Conservation (phyloP, 2,888 invertebrate genomes). For the Brachypalpus laphriformis region DNA sequence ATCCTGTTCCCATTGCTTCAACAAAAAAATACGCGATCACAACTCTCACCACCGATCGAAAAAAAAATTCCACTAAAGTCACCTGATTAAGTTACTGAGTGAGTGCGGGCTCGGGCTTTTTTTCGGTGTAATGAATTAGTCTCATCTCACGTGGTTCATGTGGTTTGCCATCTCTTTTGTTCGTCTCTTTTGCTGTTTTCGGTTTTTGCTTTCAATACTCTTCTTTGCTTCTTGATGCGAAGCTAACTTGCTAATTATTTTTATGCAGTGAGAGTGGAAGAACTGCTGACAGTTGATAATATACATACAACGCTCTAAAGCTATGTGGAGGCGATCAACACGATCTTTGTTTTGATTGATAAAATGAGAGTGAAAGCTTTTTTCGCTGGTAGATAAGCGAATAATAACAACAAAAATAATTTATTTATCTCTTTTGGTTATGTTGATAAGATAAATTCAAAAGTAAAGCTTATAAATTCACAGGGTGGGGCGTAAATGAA, state of each 20-base stretch:
- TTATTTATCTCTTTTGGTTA: not conserved
- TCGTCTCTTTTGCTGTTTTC: not conserved
- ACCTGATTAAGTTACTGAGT: conserved; percentile 45
- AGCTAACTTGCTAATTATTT: not conserved
- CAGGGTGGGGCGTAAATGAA: not conserved
- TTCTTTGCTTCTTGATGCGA: not conserved
- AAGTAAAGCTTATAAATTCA: not conserved
- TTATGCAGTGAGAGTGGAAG: not conserved
- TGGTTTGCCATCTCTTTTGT: conserved; percentile 4
- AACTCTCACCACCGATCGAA: not conserved
- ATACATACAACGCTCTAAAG: not conserved
- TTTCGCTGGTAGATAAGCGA: not conserved
- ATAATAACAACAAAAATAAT: not conserved
- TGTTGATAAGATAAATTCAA: conserved; percentile 15
- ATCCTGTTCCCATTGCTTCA: conserved; percentile 79
- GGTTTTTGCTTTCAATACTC: not conserved
- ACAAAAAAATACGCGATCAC: conserved; percentile 19
- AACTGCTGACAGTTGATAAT: not conserved
- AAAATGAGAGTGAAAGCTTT: conserved; percentile 19
- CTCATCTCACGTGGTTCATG: conserved; percentile 54
- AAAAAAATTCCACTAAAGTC: conserved; percentile 47
- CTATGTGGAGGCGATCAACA: not conserved
- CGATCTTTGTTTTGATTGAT: conserved; percentile 1
- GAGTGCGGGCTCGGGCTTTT: conserved; percentile 25
- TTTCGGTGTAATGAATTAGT: conserved; percentile 3